These are phyloP conservation scores for Gymnocephalus cernua DNA, from an alignment of 2,113 vertebrate species.

Conservation along the genomic window DNA sequence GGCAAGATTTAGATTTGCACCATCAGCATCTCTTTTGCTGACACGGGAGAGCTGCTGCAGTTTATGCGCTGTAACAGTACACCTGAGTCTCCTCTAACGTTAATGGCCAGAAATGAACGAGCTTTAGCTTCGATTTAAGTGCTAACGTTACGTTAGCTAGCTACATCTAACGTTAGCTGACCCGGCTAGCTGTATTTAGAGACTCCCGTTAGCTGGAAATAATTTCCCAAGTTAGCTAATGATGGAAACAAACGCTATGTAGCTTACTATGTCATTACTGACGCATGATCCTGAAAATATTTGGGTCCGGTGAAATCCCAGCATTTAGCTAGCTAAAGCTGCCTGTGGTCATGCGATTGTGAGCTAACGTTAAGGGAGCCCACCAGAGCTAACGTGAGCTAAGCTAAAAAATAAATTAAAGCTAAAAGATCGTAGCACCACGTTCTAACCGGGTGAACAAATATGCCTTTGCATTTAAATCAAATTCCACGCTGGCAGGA, in stretches of 20 bases:
- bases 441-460: too few species aligned
- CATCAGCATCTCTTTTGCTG: neutral
- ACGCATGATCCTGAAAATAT: slow-evolving; percentile 1
- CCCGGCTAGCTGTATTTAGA: neutral
- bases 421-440: neutral
- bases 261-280: neutral
- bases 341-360: neutral
- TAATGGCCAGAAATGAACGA: neutral
- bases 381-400: slow-evolving; percentile 51
- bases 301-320: neutral
- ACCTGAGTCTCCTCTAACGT: neutral
- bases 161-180: neutral
- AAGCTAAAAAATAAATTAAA: neutral
- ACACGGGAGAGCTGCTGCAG: neutral
- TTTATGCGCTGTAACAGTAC: neutral
- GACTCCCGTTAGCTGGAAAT: too few species aligned
- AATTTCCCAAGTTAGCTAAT: neutral
- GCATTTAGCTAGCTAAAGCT: neutral
- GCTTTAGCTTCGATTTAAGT: neutral
- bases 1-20: neutral
- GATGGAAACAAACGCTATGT: too few species aligned
- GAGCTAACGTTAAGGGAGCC: slow-evolving; percentile 24
- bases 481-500: too few species aligned
- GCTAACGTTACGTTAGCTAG: slow-evolving; percentile 23
- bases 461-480: neutral